A percentile compares a stretch with the other conserved stretches of the same genome.
These are phyloP conservation scores for Hippolais icterina DNA, from an alignment of 2,113 vertebrate genomes.

Conservation along the genomic window DNA sequence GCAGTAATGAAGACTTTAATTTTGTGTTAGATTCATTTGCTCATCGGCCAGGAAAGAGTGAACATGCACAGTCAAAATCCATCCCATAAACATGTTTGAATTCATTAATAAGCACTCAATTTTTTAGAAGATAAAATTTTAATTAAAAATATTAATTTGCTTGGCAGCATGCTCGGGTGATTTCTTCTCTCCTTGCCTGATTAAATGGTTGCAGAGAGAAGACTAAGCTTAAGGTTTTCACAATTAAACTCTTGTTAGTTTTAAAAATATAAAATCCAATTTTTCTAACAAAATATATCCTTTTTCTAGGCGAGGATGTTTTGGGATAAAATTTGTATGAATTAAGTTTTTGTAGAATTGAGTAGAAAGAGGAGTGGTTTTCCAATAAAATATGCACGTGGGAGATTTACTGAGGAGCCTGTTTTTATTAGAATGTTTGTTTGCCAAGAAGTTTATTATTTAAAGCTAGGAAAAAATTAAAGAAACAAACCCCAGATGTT, in stretches of 20 bases:
- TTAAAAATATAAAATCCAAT: background rate
- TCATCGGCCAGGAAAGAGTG: background rate
- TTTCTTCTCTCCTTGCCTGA: background rate
- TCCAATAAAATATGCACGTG: background rate
- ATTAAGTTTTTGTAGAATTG: background rate
- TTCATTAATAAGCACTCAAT: constrained; percentile 9
- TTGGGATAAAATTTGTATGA: background rate
- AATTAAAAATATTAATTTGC: constrained; percentile 49
- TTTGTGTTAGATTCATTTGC: background rate
- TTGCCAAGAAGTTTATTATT: background rate
- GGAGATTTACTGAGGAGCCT: background rate
- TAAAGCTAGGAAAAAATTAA: background rate
- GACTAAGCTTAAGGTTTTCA: background rate
- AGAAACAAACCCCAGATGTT: background rate
- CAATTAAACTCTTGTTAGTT: background rate
- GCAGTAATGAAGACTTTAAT: constrained; percentile 23
- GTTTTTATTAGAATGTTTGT: background rate
- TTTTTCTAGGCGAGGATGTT: background rate
- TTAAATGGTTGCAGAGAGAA: background rate
- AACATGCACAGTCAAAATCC: background rate
- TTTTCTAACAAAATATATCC: background rate
- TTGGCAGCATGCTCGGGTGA: background rate
- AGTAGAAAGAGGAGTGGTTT: background rate
- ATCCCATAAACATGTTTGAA: background rate
- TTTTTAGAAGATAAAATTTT: constrained; percentile 26